Percentiles rank a stretch among this genome's conserved stretches.
Conservation (phyloP, 2,113 vertebrate species). For the Boulengeromyrus knoepffleri region DNA sequence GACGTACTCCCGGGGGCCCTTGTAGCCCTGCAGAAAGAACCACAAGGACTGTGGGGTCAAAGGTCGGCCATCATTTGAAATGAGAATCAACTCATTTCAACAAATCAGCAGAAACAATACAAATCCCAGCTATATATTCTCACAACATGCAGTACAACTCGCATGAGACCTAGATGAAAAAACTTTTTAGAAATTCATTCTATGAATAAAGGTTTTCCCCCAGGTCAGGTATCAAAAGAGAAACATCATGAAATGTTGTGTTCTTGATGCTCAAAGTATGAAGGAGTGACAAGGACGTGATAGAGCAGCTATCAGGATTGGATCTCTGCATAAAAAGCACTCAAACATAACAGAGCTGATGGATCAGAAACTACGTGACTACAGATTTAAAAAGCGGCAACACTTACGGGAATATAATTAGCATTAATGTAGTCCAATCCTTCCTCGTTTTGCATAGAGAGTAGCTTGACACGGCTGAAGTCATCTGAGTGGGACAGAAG, state of each 20-base stretch:
- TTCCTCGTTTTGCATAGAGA: slow-evolving; percentile 85
- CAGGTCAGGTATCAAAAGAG: neutral
- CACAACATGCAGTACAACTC: neutral
- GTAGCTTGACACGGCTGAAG: slow-evolving; percentile 84
- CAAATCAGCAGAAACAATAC: neutral
- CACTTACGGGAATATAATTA: slow-evolving; percentile 90
- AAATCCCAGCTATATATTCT: neutral
- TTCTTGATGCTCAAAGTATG: neutral
- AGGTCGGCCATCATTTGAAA: neutral
- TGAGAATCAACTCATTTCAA: neutral
- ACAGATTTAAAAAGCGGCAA: neutral
- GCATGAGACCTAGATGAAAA: neutral
- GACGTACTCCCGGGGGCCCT: slow-evolving; percentile 80
- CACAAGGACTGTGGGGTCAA: neutral
- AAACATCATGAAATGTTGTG: neutral
- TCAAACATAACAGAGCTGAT: neutral
- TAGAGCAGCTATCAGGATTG: neutral
- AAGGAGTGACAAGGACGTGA: neutral
- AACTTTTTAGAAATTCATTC: neutral
- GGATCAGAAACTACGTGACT: neutral
- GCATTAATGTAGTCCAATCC: slow-evolving; percentile 94
- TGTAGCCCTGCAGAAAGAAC: slow-evolving; percentile 72
- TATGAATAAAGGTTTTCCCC: neutral
- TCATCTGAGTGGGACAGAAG: slow-evolving; percentile 66
- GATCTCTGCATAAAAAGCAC: neutral